Evolutionary conservation across 2,888 invertebrate species (phyloP).

Genomic region (Sarcophaga carnaria): DNA sequence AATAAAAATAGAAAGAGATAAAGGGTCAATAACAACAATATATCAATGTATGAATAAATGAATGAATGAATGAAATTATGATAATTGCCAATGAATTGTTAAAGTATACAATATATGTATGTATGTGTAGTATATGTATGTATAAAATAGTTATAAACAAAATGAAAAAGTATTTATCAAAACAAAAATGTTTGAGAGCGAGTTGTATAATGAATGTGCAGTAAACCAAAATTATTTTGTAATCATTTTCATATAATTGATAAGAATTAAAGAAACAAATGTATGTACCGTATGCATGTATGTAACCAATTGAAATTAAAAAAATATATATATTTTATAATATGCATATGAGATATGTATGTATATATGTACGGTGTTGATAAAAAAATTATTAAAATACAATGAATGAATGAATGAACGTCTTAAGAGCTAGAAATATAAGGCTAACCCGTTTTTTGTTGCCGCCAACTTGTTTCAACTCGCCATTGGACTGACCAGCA

Average conservation of each 20-base stretch:
- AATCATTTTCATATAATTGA: too few relatives aligned
- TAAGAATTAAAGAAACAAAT: slow-evolving; percentile 5
- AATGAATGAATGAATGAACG: slow-evolving; percentile 48
- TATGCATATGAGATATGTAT: neutral
- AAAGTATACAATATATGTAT: neutral
- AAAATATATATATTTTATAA: neutral
- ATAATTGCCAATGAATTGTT: slow-evolving; percentile 6
- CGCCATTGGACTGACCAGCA: slow-evolving; percentile 75
- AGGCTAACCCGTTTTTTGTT: slow-evolving; percentile 80
- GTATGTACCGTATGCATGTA: neutral
- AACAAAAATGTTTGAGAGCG: too few relatives aligned
- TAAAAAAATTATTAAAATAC: slow-evolving; percentile 9
- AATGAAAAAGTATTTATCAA: too few relatives aligned
- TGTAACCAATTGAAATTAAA: slow-evolving; percentile 40
- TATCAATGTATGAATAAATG: neutral
- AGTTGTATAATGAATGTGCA: too few relatives aligned
- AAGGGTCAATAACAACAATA: neutral
- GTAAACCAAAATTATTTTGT: too few relatives aligned
- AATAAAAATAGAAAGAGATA: slow-evolving; percentile 12
- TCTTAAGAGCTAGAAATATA: slow-evolving; percentile 53
- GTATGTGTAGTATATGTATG: neutral
- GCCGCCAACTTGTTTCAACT: slow-evolving; percentile 78
- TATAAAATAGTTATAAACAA: neutral
- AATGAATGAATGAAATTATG: slow-evolving; percentile 26
- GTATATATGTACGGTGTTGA: slow-evolving; percentile 6